These are phyloP conservation scores for Actenoides hombroni DNA, from an alignment of 2,113 vertebrate species.

Conservation along the genomic window DNA sequence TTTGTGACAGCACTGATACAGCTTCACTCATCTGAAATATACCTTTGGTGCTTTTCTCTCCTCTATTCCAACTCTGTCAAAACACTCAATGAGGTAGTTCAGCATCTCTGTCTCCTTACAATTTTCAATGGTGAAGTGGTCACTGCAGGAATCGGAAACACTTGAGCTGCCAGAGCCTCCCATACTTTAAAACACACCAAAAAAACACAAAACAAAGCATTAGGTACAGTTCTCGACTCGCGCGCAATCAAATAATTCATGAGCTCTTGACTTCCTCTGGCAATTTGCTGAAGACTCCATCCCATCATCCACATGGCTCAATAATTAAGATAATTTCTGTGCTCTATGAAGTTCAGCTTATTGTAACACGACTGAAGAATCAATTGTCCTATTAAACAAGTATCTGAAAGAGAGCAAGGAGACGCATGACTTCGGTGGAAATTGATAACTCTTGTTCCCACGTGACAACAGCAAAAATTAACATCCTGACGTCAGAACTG, in stretches of 20 bases:
- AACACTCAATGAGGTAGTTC: slow-evolving; percentile 99
- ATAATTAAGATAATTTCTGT: not conserved
- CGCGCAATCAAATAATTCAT: not conserved
- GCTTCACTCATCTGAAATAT: not conserved
- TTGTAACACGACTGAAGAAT: not conserved
- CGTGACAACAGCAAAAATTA: not conserved
- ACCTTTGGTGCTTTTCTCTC: slow-evolving; percentile 99
- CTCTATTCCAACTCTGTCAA: slow-evolving; percentile 98
- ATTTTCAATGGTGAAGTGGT: slow-evolving; percentile 94
- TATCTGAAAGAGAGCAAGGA: not conserved
- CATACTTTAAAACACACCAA: slow-evolving; percentile 60
- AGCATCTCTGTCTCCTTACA: slow-evolving; percentile 99
- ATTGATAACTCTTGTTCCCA: not conserved
- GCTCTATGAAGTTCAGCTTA: not conserved
- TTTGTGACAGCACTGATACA: not conserved
- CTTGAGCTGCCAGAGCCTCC: slow-evolving; percentile 82
- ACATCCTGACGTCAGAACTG: not conserved
- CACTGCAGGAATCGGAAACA: slow-evolving; percentile 86
- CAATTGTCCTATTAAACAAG: not conserved
- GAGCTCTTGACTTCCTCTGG: not conserved
- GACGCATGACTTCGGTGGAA: not conserved
- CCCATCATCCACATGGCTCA: not conserved
- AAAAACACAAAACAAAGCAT: not conserved
- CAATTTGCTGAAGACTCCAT: not conserved
- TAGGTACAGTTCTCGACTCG: not conserved